A percentile compares a stretch with the other conserved stretches of the same genome.
Evolutionary conservation across 2,888 invertebrate genomes (phyloP).

Genomic region (Acanthosoma haemorrhoidale): DNA sequence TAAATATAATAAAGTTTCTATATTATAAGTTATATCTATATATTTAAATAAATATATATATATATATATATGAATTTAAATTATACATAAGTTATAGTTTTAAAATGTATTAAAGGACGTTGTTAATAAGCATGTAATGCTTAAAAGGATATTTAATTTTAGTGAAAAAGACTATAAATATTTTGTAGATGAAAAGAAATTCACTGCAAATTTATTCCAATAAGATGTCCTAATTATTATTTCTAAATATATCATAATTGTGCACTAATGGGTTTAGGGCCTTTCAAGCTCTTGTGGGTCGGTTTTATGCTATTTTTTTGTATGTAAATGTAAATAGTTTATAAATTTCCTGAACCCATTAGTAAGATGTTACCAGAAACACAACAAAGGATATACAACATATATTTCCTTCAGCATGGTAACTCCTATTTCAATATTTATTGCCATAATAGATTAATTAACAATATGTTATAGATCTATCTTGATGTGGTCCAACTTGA

Average conservation of each 20-base stretch:
- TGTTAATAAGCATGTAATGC: constrained; percentile 32
- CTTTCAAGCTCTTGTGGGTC: background rate
- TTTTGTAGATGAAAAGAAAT: constrained; percentile 22
- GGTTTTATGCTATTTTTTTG: background rate
- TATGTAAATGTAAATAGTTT: constrained; percentile 14
- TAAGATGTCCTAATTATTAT: constrained; percentile 4
- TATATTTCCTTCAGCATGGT: background rate
- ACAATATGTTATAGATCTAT: constrained; percentile 18
- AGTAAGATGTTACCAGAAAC: background rate
- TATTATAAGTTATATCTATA: constrained; percentile 29
- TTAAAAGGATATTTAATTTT: constrained; percentile 30
- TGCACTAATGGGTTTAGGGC: constrained; percentile 2
- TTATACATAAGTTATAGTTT: constrained; percentile 24
- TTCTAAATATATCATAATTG: background rate
- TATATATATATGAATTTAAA: constrained; percentile 19
- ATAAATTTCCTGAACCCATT: constrained; percentile 1
- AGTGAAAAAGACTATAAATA: constrained; percentile 24
- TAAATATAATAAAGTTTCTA: constrained; percentile 28
- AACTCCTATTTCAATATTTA: constrained; percentile 9
- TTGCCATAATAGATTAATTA: constrained; percentile 15
- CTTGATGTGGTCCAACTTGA: constrained; percentile 29
- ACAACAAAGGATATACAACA: background rate
- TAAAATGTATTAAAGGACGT: constrained; percentile 36
- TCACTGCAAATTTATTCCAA: constrained; percentile 24
- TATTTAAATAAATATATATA: constrained; percentile 29